phyloP scores from a whole-genome alignment of 2,888 invertebrate species.

The Drosophila parthenogenetica region DNA sequence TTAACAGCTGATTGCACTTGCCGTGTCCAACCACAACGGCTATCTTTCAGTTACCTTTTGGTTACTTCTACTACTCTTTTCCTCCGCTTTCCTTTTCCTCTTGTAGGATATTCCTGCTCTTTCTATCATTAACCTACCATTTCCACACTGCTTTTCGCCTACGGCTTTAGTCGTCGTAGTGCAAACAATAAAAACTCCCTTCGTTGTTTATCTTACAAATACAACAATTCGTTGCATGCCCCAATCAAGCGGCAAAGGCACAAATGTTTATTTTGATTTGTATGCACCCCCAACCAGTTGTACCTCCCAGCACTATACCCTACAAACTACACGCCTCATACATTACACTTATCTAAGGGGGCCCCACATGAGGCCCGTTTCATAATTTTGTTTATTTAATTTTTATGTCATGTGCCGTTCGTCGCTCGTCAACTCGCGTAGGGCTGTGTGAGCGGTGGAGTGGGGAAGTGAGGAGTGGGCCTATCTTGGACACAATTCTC shows the following conservation, averaged over 20 bases:
- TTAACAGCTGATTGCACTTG: constrained; percentile 61
- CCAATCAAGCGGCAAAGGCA: constrained; percentile 54
- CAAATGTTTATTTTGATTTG: constrained; percentile 74
- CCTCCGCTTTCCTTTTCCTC: background rate
- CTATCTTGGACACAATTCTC: constrained; percentile 4
- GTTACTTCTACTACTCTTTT: background rate
- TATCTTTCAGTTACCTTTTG: background rate
- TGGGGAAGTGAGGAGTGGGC: background rate
- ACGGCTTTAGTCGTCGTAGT: constrained; percentile 39
- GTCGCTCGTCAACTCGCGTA: constrained; percentile 45
- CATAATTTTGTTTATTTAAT: constrained; percentile 81
- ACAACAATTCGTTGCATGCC: constrained; percentile 67
- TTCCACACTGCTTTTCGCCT: constrained; percentile 9
- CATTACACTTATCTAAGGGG: constrained; percentile 45
- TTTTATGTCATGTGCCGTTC: constrained; percentile 78
- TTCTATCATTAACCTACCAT: background rate
- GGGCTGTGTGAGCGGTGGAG: background rate
- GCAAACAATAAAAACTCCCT: constrained; percentile 60
- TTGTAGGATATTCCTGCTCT: background rate
- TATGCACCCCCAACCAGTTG: constrained; percentile 9
- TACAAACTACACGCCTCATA: constrained; percentile 38
- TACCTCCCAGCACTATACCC: background rate
- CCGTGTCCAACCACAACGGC: background rate
- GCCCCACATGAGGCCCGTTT: constrained; percentile 62
- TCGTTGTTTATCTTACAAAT: constrained; percentile 71